Evolutionary conservation across 1,140 invertebrate genomes (phyloP), one percentile per base, ranked within the genome.

Genomic region (Chymomyza costata): DNA sequence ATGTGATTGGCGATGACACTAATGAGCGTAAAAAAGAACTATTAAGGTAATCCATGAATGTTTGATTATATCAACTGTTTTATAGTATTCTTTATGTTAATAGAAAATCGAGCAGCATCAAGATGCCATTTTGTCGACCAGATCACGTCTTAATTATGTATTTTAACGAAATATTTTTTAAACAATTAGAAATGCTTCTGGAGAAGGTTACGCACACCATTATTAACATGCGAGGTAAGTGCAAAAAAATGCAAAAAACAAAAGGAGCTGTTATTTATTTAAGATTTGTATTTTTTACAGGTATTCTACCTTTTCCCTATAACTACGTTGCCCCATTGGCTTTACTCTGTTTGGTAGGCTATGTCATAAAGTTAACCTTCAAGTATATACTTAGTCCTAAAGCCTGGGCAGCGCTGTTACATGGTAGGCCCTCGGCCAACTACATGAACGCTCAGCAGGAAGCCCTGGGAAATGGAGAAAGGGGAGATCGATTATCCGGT

Each of bases 121-220:
- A 47, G 35, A 13, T 76, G 11, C 38, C 44, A 0, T 64, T 64
- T 34, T 84, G 82, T 34, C 51, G 63, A 18, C 82, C 82, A 10
- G 82, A 82, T 54, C 51, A 80, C 17, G 82, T 83, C 5, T 50
- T 84, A 1, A 39, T 84, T 11, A 55, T 67, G 51, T 84, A 83
- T 21, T 21, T 38, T 1, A 84, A 64, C 34, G 56, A 82, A 14
- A 31, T 84, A 17, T 76, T 84, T 19, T 19, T 84, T 0, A 74
- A 62, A 16, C 76, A 82, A 34, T 43, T 84, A 5, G 46, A 74
- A 41, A 56, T 62, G 19, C 6, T 83, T 2, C 21, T 84, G 3
- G 76, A 74, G 28, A 80, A 58, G 43, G 48, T 63, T 10, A 38
- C 55, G 2, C 14, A 55, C 1, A 62, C 55, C 0, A 66, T 83